Conservation (phyloP, 2,113 vertebrate genomes). For the Lucifuga dentata region DNA sequence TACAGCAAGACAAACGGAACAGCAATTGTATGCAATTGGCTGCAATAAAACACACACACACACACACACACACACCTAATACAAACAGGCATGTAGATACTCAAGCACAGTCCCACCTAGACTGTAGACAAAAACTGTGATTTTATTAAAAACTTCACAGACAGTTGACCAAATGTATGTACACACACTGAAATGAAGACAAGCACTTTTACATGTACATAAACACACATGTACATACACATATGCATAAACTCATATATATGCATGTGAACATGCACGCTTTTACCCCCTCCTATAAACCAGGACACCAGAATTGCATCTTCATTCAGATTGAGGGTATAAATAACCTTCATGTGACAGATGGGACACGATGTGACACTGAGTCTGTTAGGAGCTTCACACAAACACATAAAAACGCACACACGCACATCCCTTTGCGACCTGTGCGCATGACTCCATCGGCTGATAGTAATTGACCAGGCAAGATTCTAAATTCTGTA, state of each 20-base stretch:
- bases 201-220: constrained; percentile 11
- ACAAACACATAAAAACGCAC: background rate
- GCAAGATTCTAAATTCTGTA: constrained; percentile 59
- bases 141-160: constrained; percentile 4
- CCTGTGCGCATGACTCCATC: constrained; percentile 56
- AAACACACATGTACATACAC: background rate
- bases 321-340: constrained; percentile 32
- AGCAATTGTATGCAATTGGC: constrained; percentile 38
- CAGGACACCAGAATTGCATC: constrained; percentile 29
- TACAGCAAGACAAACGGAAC: constrained; percentile 56
- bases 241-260: background rate
- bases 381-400: constrained; percentile 28
- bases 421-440: constrained; percentile 28
- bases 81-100: constrained; percentile 27
- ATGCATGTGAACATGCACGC: background rate
- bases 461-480: constrained; percentile 63
- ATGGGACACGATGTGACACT: constrained; percentile 53
- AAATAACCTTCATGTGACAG: constrained; percentile 72
- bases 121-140: constrained; percentile 6
- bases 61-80: constrained; percentile 5
- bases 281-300: constrained; percentile 4
- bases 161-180: background rate
- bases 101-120: constrained; percentile 1
- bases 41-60: constrained; percentile 18
- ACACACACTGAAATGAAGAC: background rate